These are phyloP conservation scores for Dugesia japonica DNA, from an alignment of 2,888 invertebrate species.

Conservation along the genomic window DNA sequence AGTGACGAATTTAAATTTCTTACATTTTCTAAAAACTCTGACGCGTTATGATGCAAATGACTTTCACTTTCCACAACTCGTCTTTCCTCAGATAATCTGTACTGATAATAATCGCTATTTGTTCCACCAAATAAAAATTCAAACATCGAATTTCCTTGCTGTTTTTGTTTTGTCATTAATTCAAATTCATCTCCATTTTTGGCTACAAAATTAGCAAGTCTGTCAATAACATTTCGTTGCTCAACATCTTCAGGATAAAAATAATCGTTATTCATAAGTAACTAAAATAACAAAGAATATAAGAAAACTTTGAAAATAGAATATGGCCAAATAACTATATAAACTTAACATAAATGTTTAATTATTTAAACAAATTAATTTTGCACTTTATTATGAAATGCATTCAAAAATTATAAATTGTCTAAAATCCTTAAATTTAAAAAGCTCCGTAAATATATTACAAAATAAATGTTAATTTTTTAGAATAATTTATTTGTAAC, in stretches of 20 bases:
- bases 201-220: constrained; percentile 92
- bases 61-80: constrained; percentile 47
- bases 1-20: background rate
- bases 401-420: too few species aligned
- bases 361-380: background rate
- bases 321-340: constrained; percentile 12
- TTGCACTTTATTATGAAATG: too few species aligned
- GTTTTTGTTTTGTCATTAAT: constrained; percentile 92
- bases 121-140: constrained; percentile 89
- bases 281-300: background rate
- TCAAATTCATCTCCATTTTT: constrained; percentile 97
- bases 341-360: background rate
- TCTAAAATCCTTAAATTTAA: too few species aligned
- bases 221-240: constrained; percentile 87
- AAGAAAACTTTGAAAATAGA: background rate
- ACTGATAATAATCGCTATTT: constrained; percentile 84
- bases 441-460: too few species aligned
- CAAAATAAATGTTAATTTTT: background rate
- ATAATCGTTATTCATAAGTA: background rate
- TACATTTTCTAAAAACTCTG: constrained; percentile 10
- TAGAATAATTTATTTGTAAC: too few species aligned
- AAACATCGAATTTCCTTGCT: constrained; percentile 90
- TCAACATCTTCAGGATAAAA: constrained; percentile 58
- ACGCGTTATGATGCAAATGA: background rate
- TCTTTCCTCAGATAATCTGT: constrained; percentile 82